phyloP scores from a whole-genome alignment of 2,797 vertebrate species.

The Poecilia wingei region DNA sequence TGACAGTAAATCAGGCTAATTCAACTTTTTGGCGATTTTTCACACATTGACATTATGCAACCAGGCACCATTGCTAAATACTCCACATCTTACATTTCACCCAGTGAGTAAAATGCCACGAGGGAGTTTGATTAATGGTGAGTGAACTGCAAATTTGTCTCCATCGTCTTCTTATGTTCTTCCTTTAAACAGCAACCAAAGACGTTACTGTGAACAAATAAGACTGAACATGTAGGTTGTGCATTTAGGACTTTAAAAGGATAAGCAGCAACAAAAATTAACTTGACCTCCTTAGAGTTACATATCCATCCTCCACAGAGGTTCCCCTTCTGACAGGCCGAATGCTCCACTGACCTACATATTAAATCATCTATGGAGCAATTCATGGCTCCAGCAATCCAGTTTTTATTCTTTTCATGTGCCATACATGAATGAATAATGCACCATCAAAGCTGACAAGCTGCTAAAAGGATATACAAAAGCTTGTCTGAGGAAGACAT shows the following conservation, averaged over 20 bases:
- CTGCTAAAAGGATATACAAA: neutral
- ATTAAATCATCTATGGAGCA: neutral
- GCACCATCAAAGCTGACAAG: neutral
- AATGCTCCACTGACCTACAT: slow-evolving; percentile 10
- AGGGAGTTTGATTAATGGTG: neutral
- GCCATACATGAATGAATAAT: neutral
- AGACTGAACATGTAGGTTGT: neutral
- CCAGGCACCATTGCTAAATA: neutral
- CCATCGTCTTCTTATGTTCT: neutral
- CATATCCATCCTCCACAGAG: neutral
- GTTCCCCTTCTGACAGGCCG: neutral
- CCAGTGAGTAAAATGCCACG: neutral
- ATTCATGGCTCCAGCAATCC: neutral
- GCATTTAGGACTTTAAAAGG: neutral
- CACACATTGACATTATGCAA: neutral
- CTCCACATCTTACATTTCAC: neutral
- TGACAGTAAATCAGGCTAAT: neutral
- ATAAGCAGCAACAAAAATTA: neutral
- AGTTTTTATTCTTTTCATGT: neutral
- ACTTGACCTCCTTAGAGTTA: slow-evolving; percentile 1
- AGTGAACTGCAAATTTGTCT: neutral
- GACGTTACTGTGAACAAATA: neutral
- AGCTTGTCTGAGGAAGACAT: neutral
- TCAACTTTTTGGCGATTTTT: neutral
- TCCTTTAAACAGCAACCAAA: neutral